phyloP scores from a whole-genome alignment of 2,113 vertebrate genomes.

The Sitta europaea region DNA sequence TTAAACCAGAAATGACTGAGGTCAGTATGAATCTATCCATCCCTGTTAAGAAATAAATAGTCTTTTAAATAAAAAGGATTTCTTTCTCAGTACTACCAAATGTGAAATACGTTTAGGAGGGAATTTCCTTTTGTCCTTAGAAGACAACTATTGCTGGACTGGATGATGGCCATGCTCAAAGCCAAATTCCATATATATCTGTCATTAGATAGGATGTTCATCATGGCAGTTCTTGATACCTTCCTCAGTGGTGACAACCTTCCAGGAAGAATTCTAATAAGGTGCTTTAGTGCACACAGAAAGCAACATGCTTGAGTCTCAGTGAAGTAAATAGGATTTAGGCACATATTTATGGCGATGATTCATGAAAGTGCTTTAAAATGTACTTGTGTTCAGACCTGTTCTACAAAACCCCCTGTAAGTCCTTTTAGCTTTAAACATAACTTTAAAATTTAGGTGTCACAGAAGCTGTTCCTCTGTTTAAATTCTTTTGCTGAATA shows the following conservation, averaged over 20 bases:
- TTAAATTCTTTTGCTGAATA: background rate
- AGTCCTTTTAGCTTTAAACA: background rate
- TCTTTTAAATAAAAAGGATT: background rate
- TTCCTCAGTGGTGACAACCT: background rate
- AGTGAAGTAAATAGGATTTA: background rate
- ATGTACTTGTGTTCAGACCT: background rate
- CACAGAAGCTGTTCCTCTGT: background rate
- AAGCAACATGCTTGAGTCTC: background rate
- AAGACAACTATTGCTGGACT: background rate
- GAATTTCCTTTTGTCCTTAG: background rate
- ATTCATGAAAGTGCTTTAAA: background rate
- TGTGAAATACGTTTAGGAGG: background rate
- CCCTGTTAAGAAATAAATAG: background rate
- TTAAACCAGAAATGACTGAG: background rate
- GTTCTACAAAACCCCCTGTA: background rate
- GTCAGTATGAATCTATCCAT: background rate
- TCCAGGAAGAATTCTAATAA: background rate
- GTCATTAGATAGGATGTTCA: background rate
- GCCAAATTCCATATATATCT: background rate
- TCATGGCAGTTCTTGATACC: background rate
- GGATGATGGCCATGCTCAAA: background rate
- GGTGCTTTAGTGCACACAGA: background rate
- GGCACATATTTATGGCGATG: background rate
- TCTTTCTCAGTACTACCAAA: rapidly evolving
- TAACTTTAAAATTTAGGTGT: background rate